phyloP scores from a whole-genome alignment of 1,140 invertebrate genomes.

The Homalodisca vitripennis region DNA sequence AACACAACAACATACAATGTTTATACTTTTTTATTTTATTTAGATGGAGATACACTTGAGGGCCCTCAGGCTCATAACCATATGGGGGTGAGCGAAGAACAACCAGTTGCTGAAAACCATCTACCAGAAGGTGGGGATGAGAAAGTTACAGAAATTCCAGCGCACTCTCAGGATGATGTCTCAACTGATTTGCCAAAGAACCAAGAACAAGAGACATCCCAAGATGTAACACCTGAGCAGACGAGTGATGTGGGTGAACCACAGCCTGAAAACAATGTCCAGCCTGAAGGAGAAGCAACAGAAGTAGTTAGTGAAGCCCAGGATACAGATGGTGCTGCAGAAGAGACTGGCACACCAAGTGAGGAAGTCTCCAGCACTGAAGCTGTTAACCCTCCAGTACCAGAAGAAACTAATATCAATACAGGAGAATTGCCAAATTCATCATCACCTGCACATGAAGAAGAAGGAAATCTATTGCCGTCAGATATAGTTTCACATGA shows the following conservation, averaged over 20 bases:
- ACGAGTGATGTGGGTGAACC: conserved; percentile 17
- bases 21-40: conserved; percentile 25
- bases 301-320: background rate
- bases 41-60: conserved; percentile 27
- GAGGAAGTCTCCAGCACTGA: background rate
- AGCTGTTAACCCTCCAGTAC: too few species aligned
- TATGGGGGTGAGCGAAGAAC: background rate
- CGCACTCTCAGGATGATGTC: conserved; percentile 18
- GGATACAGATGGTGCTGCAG: too few species aligned
- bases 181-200: background rate
- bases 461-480: too few species aligned
- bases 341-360: background rate
- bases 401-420: too few species aligned
- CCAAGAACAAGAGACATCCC: conserved; percentile 23
- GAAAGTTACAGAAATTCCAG: conserved; percentile 34
- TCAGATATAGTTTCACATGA: too few species aligned
- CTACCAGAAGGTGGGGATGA: too few species aligned
- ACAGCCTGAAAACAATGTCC: background rate
- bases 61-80: conserved; percentile 1
- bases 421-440: too few species aligned
- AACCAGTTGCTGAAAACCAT: conserved; percentile 5
- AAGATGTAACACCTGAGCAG: conserved; percentile 30
- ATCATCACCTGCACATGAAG: too few species aligned
- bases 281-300: background rate
- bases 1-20: too few species aligned